phyloP scores from a whole-genome alignment of 1,140 invertebrate species.

The Helicoverpa armigera region DNA sequence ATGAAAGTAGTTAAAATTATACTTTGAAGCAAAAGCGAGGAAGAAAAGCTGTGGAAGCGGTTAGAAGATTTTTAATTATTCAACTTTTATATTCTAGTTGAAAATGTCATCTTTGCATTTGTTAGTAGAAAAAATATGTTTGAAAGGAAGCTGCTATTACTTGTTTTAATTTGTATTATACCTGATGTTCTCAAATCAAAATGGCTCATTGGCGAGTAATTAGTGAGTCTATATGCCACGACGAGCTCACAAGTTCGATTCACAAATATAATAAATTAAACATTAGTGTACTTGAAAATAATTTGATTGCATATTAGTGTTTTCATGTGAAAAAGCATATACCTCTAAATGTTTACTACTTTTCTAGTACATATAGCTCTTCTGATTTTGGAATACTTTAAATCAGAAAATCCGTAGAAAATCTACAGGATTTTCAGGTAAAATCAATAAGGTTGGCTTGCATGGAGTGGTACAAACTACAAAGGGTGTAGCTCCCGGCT shows the following conservation, averaged over 20 bases:
- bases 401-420: not conserved
- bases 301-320: too few relatives aligned
- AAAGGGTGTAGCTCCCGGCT: not conserved
- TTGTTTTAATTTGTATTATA: too few relatives aligned
- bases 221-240: too few relatives aligned
- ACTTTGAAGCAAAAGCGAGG: not conserved
- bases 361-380: too few relatives aligned
- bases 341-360: too few relatives aligned
- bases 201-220: too few relatives aligned
- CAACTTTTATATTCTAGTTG: conserved; percentile 25
- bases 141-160: not conserved
- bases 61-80: conserved; percentile 33
- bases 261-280: too few relatives aligned
- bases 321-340: too few relatives aligned
- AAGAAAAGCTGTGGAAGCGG: not conserved
- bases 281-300: too few relatives aligned
- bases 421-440: not conserved
- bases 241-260: too few relatives aligned
- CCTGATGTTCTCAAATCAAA: too few relatives aligned
- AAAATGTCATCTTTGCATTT: conserved; percentile 11
- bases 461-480: conserved; percentile 1
- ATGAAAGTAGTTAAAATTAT: conserved; percentile 29
- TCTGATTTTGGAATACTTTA: too few relatives aligned
- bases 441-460: not conserved
- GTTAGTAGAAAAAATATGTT: not conserved